A percentile compares a stretch with the other conserved stretches of the same genome.
phyloP scores from a whole-genome alignment of 2,113 vertebrate species.

The human region GRCh38 chr9:77221001-77221500 shows the following conservation, averaged over 20 bases:
- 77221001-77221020: neutral
- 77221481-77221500: neutral
- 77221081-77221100: neutral
- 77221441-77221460: neutral
- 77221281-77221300: slow-evolving; percentile 92
- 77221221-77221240: slow-evolving; percentile 90
- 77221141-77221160: neutral
- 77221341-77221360: slow-evolving; percentile 89
- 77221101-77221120: neutral
- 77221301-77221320: slow-evolving; percentile 93
- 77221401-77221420: neutral
- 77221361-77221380: slow-evolving; percentile 51
- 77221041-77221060: neutral
- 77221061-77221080: slow-evolving; percentile 1
- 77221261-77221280: slow-evolving; percentile 86
- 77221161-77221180: slow-evolving; percentile 48
- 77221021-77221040: neutral
- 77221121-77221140: neutral
- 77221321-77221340: slow-evolving; percentile 91
- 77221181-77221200: slow-evolving; percentile 95
- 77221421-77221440: slow-evolving; percentile 2
- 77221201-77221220: slow-evolving; percentile 92
- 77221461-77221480: slow-evolving; percentile 19
- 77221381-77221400: slow-evolving; percentile 28
- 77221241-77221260: slow-evolving; percentile 98